A percentile compares a stretch with the other conserved stretches of the same genome.
These are phyloP conservation scores for Protobothrops flavoviridis DNA, from an alignment of 2,113 vertebrate genomes.

Conservation along the genomic window DNA sequence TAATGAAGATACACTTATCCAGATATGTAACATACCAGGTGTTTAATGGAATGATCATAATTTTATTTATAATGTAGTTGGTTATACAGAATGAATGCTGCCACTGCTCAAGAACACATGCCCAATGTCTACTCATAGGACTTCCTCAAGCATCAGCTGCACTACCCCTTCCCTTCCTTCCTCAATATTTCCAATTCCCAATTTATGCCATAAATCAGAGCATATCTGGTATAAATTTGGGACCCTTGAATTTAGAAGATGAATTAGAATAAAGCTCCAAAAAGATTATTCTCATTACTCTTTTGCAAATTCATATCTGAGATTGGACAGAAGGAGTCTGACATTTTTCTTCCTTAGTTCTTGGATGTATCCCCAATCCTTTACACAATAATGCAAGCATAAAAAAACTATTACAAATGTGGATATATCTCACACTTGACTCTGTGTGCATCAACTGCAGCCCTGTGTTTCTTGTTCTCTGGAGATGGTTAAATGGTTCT, in stretches of 20 bases:
- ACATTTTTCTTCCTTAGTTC: background rate
- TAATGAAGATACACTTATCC: background rate
- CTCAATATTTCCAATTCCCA: background rate
- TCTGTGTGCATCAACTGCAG: background rate
- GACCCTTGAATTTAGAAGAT: background rate
- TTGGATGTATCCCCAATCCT: background rate
- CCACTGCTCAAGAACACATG: background rate
- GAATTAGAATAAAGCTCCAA: background rate
- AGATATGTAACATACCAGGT: background rate
- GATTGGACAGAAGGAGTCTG: background rate
- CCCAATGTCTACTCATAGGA: background rate
- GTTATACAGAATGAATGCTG: background rate
- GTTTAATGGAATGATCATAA: background rate
- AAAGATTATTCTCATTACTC: background rate
- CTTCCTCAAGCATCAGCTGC: background rate
- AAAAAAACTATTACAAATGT: background rate
- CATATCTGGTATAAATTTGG: background rate
- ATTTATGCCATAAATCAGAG: background rate
- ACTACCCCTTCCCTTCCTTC: background rate
- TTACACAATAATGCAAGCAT: background rate
- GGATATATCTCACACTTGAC: background rate
- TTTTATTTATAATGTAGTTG: background rate
- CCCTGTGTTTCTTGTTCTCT: background rate
- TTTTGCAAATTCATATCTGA: background rate
- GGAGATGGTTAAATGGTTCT: background rate